Evolutionary conservation across 2,797 vertebrate species (phyloP).

Genomic region (Botia kubotai): DNA sequence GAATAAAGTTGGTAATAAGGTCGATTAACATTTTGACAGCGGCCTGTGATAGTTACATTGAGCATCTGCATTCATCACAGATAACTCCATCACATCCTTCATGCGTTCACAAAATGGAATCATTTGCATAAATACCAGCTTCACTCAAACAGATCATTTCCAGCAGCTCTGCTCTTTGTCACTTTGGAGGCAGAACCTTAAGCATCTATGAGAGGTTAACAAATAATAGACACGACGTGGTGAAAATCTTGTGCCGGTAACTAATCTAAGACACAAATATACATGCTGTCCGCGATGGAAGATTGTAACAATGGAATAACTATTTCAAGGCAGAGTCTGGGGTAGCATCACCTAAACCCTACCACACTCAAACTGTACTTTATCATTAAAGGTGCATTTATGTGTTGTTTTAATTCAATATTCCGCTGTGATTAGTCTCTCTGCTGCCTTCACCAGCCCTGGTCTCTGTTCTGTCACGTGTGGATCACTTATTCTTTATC

Average conservation of each 20-base stretch:
- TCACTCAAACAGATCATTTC: slow-evolving; percentile 49
- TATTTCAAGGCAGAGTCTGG: no score
- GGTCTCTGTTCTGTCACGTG: no score
- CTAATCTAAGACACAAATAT: slow-evolving; percentile 9
- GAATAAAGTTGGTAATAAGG: slow-evolving; percentile 57
- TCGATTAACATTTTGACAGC: slow-evolving; percentile 57
- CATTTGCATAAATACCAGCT: slow-evolving; percentile 58
- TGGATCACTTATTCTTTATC: no score
- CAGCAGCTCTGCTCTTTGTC: slow-evolving; percentile 23
- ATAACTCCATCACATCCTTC: slow-evolving; percentile 56
- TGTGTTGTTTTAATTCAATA: no score
- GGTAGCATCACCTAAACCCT: no score
- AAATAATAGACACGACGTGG: slow-evolving; percentile 7
- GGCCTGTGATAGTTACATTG: slow-evolving; percentile 46
- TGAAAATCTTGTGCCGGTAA: background rate
- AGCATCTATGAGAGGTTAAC: background rate
- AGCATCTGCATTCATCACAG: slow-evolving; percentile 54
- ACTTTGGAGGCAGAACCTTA: background rate
- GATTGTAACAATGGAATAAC: background rate
- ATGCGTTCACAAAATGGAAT: slow-evolving; percentile 47
- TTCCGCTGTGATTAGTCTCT: no score
- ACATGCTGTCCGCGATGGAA: background rate
- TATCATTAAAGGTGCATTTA: no score
- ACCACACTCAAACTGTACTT: no score
- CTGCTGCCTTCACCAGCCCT: no score